These are phyloP conservation scores for Megaceryle alcyon DNA, from an alignment of 2,797 vertebrate genomes.

Conservation along the genomic window DNA sequence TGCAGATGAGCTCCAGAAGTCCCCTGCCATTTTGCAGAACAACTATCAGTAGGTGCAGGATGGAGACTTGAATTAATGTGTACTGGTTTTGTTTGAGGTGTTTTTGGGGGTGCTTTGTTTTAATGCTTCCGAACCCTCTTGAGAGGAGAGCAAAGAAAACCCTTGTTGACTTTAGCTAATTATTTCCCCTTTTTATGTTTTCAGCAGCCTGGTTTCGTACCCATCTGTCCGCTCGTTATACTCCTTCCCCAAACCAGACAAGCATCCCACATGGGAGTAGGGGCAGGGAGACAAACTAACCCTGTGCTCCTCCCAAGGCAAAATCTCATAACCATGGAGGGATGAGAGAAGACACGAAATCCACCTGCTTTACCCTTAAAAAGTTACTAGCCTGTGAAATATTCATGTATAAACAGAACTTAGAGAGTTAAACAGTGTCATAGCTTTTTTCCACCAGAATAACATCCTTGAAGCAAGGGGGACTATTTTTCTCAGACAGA, in stretches of 20 bases:
- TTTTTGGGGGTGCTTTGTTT: neutral
- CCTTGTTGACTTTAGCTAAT: neutral
- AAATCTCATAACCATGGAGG: neutral
- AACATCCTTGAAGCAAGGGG: neutral
- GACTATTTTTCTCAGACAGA: neutral
- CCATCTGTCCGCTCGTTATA: neutral
- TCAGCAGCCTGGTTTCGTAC: neutral
- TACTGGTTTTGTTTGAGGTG: neutral
- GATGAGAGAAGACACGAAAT: neutral
- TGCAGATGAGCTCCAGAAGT: neutral
- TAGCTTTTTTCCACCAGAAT: neutral
- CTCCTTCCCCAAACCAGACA: neutral
- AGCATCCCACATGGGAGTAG: neutral
- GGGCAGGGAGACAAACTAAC: conserved; percentile 14
- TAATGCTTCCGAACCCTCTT: neutral
- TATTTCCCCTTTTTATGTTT: neutral
- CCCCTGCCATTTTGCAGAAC: conserved; percentile 19
- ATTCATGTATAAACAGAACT: neutral
- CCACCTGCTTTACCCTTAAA: neutral
- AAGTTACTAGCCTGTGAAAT: neutral
- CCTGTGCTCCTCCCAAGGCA: neutral
- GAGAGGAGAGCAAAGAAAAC: neutral
- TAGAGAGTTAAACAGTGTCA: neutral
- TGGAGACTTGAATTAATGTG: neutral
- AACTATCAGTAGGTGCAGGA: neutral